phyloP scores from a whole-genome alignment of 2,888 invertebrate species.

The Sisyra nigra region DNA sequence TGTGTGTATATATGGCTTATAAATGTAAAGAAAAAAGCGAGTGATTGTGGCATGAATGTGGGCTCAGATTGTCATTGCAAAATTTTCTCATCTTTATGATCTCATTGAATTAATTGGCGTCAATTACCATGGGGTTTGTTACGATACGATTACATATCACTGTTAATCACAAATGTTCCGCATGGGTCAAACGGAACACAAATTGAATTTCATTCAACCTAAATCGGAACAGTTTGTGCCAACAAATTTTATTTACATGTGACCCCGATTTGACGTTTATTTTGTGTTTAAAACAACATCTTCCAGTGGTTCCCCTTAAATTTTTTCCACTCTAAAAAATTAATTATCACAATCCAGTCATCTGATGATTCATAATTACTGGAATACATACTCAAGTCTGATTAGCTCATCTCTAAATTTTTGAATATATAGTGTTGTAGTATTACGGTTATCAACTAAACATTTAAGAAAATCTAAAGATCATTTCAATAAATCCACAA shows the following conservation, averaged over 20 bases:
- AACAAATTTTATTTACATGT: conserved; percentile 22
- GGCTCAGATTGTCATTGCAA: conserved; percentile 7
- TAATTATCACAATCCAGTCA: not conserved
- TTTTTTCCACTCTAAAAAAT: too few relatives aligned
- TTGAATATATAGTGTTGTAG: too few relatives aligned
- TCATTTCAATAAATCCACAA: too few relatives aligned
- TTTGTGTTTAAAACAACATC: not conserved
- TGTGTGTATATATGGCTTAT: conserved; percentile 7
- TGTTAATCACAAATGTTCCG: too few relatives aligned
- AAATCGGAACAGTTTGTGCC: not conserved
- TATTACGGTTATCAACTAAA: too few relatives aligned
- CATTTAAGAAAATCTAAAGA: too few relatives aligned
- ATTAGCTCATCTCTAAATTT: not conserved
- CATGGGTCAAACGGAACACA: too few relatives aligned
- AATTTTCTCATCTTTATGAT: conserved; percentile 19
- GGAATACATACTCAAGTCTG: not conserved
- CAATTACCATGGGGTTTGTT: conserved; percentile 5
- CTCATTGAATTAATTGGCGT: conserved; percentile 19
- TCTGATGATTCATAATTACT: not conserved
- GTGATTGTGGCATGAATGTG: not conserved
- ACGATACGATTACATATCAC: conserved; percentile 2
- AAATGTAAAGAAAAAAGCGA: conserved; percentile 12
- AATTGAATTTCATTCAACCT: not conserved
- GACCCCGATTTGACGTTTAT: conserved; percentile 27
- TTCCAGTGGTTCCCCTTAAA: not conserved